These are phyloP conservation scores for Entomobrya proxima DNA, from an alignment of 2,888 invertebrate species.

Conservation along the genomic window DNA sequence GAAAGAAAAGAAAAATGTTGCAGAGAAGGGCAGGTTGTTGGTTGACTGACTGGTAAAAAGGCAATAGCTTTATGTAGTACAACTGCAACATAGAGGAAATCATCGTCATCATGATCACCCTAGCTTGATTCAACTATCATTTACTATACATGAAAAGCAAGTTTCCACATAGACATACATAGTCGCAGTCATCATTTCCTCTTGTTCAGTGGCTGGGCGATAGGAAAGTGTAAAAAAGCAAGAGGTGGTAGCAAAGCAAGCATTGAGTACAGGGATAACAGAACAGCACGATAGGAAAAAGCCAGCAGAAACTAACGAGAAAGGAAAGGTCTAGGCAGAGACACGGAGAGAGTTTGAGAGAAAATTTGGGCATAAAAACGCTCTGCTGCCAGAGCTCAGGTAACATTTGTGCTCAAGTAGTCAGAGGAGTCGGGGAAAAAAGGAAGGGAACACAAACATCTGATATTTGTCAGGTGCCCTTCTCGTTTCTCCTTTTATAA, in stretches of 20 bases:
- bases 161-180: slow-evolving; percentile 30
- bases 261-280: neutral
- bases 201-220: neutral
- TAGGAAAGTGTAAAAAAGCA: neutral
- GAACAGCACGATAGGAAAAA: neutral
- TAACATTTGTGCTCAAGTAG: slow-evolving; percentile 54
- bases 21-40: slow-evolving; percentile 34
- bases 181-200: slow-evolving; percentile 38
- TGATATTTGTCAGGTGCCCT: slow-evolving; percentile 55
- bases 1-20: slow-evolving; percentile 10
- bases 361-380: slow-evolving; percentile 42
- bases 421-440: slow-evolving; percentile 30
- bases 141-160: slow-evolving; percentile 42
- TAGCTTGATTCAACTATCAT: slow-evolving; percentile 44
- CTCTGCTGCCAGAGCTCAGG: slow-evolving; percentile 35
- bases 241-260: neutral
- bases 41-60: slow-evolving; percentile 51
- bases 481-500: neutral
- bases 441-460: slow-evolving; percentile 35
- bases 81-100: slow-evolving; percentile 19
- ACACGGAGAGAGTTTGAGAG: neutral
- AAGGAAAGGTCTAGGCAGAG: neutral
- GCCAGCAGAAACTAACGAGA: neutral
- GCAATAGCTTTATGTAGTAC: neutral
- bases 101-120: slow-evolving; percentile 48